Percentiles rank a stretch among this genome's conserved stretches.
phyloP scores from a whole-genome alignment of 1,140 invertebrate genomes.

The Probaryconus sp. region DNA sequence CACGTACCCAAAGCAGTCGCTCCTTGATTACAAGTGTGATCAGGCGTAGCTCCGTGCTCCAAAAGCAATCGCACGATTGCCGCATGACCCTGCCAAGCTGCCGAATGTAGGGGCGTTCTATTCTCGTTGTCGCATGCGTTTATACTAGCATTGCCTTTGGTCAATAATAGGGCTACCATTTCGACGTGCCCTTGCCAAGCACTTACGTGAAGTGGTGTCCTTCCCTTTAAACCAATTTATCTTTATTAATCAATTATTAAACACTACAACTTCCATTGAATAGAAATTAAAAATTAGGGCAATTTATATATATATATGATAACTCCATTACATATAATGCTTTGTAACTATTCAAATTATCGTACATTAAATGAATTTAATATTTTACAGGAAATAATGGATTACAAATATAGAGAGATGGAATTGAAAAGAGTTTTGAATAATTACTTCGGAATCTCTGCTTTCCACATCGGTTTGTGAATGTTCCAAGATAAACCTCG shows the following conservation, averaged over 20 bases:
- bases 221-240: constrained; percentile 79
- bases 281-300: too few relatives aligned
- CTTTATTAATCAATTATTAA: constrained; percentile 10
- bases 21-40: constrained; percentile 95
- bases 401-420: too few relatives aligned
- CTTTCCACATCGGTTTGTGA: constrained; percentile 90
- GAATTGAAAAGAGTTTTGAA: too few relatives aligned
- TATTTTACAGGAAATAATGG: too few relatives aligned
- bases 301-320: too few relatives aligned
- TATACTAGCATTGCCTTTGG: constrained; percentile 87
- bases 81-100: constrained; percentile 96
- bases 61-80: constrained; percentile 90
- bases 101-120: constrained; percentile 93
- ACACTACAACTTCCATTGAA: too few relatives aligned
- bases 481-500: constrained; percentile 87
- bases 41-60: constrained; percentile 86
- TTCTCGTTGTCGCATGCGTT: constrained; percentile 94
- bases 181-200: constrained; percentile 95
- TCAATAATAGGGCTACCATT: constrained; percentile 92
- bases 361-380: too few relatives aligned
- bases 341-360: too few relatives aligned
- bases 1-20: constrained; percentile 89
- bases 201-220: constrained; percentile 94
- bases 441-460: constrained; percentile 88
- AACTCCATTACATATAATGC: too few relatives aligned